phyloP scores from a whole-genome alignment of 64 coral and sea anemone genomes.

The Montipora foliosa region DNA sequence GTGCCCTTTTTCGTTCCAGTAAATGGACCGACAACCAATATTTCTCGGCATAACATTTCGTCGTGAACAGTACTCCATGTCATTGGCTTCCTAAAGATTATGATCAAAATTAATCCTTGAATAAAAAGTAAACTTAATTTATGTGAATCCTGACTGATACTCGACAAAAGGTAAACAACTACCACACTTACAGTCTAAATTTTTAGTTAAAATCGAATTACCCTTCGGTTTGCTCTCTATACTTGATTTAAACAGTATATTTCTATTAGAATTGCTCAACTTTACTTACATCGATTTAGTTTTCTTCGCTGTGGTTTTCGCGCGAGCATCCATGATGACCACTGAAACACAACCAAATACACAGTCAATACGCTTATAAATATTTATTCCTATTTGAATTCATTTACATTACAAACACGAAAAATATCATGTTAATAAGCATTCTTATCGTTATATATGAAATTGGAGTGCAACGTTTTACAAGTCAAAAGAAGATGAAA shows the following conservation, averaged over 20 bases:
- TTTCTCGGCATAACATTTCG: constrained; percentile 46
- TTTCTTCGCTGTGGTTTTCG: too few species aligned
- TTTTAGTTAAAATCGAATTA: too few species aligned
- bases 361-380: constrained; percentile 9
- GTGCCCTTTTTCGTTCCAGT: constrained; percentile 7
- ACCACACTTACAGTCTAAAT: too few species aligned
- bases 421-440: constrained; percentile 48
- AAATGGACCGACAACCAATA: constrained; percentile 27
- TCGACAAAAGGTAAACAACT: too few species aligned
- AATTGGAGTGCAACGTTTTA: constrained; percentile 68
- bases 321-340: too few species aligned
- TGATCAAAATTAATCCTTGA: constrained; percentile 19
- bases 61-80: constrained; percentile 34
- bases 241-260: too few species aligned
- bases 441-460: constrained; percentile 58
- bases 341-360: not conserved
- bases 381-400: constrained; percentile 52
- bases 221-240: too few species aligned
- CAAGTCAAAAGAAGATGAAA: constrained; percentile 68
- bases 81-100: constrained; percentile 38
- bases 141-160: constrained; percentile 14
- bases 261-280: too few species aligned
- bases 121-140: constrained; percentile 17
- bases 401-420: constrained; percentile 54
- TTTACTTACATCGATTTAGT: too few species aligned